Conservation (phyloP, 1,140 invertebrate genomes). For the Drosophila arawakana region DNA sequence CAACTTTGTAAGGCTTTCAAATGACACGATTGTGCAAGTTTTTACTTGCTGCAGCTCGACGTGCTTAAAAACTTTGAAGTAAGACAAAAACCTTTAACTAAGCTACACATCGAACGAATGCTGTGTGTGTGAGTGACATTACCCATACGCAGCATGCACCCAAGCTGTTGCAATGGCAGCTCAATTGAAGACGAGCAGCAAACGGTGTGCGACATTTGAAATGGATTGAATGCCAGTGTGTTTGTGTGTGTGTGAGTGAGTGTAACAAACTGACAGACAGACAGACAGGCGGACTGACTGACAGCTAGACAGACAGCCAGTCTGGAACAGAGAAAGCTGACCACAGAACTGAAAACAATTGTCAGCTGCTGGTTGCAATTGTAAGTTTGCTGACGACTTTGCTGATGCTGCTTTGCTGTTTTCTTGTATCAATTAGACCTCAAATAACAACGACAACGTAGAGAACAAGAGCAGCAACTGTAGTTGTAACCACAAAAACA, state of each 20-base stretch:
- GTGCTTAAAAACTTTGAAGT: conserved; percentile 72
- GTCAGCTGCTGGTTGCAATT: conserved; percentile 72
- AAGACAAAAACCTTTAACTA: conserved; percentile 72
- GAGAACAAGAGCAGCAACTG: conserved; percentile 42
- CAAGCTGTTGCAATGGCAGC: conserved; percentile 30
- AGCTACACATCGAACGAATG: conserved; percentile 34
- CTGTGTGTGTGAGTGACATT: conserved; percentile 35
- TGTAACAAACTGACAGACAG: conserved; percentile 16
- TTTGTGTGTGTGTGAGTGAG: conserved; percentile 13
- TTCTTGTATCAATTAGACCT: conserved; percentile 77
- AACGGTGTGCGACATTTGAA: conserved; percentile 58
- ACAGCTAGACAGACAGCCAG: conserved; percentile 17
- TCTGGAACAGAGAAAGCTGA: conserved; percentile 39
- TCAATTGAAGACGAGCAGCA: conserved; percentile 59
- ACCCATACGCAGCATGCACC: conserved; percentile 65
- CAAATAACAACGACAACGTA: conserved; percentile 55
- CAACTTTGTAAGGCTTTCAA: conserved; percentile 74
- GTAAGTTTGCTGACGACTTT: conserved; percentile 67
- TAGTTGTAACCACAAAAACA: conserved; percentile 64
- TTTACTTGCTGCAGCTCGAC: conserved; percentile 51
- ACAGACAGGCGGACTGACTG: conserved; percentile 11
- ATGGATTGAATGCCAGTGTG: conserved; percentile 64
- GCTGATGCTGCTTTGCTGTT: conserved; percentile 26
- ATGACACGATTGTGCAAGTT: conserved; percentile 67
- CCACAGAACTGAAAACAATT: conserved; percentile 78